These are phyloP conservation scores for Griposia aprilina DNA, from an alignment of 2,888 invertebrate species.

Conservation along the genomic window DNA sequence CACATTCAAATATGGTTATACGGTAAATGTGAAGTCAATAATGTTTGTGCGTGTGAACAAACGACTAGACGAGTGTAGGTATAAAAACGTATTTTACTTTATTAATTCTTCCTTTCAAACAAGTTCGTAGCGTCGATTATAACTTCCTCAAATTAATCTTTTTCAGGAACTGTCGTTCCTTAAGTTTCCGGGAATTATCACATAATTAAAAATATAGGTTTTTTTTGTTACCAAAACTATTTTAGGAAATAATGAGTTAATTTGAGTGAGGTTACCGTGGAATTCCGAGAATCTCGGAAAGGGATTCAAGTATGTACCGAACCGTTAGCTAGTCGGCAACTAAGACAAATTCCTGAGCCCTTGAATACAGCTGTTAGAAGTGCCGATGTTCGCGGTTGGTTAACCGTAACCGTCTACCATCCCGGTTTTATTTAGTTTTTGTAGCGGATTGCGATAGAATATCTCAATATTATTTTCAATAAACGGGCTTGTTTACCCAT, in stretches of 20 bases:
- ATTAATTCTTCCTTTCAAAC: not conserved
- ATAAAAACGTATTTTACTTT: not conserved
- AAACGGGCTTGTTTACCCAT: conserved; percentile 68
- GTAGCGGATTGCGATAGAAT: conserved; percentile 44
- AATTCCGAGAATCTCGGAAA: conserved; percentile 76
- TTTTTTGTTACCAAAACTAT: conserved; percentile 69
- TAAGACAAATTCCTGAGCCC: conserved; percentile 72
- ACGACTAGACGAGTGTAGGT: not conserved
- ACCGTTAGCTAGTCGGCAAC: conserved; percentile 74
- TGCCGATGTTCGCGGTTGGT: conserved; percentile 59
- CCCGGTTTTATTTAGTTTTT: conserved; percentile 53
- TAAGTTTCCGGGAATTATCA: no score
- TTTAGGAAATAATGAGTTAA: conserved; percentile 80
- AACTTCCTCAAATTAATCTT: not conserved
- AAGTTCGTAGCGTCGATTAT: not conserved
- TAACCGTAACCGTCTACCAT: conserved; percentile 42
- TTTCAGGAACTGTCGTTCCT: not conserved
- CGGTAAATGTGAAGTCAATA: conserved; percentile 42
- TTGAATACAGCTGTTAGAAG: conserved; percentile 61
- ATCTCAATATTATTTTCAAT: conserved; percentile 57
- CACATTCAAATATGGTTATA: conserved; percentile 59
- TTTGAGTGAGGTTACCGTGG: conserved; percentile 76
- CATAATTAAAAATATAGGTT: conserved; percentile 20
- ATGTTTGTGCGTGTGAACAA: conserved; percentile 30
- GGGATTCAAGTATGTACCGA: conserved; percentile 75